phyloP scores from a whole-genome alignment of 2,113 vertebrate genomes.

The Saccopteryx bilineata region DNA sequence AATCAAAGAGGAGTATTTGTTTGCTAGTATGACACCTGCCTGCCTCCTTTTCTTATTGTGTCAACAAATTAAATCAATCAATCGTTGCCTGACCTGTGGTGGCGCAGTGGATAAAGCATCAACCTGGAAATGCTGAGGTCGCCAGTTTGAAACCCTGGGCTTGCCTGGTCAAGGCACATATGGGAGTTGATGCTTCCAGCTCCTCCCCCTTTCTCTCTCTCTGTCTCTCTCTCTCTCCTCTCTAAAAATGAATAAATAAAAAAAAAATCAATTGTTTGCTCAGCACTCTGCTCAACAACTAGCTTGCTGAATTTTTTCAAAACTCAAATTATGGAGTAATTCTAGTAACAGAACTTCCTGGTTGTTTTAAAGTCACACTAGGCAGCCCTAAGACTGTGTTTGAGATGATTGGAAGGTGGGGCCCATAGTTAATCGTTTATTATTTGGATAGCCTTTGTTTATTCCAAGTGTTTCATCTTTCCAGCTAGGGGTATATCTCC shows the following conservation, averaged over 20 bases:
- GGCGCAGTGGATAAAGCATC: too few relatives aligned
- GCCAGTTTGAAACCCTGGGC: too few relatives aligned
- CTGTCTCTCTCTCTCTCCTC: too few relatives aligned
- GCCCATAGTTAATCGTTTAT: background rate
- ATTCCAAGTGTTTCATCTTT: background rate
- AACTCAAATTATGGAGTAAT: background rate
- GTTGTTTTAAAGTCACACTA: background rate
- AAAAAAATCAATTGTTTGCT: background rate
- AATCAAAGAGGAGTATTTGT: background rate
- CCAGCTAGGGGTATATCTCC: background rate
- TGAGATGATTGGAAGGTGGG: background rate
- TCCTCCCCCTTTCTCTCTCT: too few relatives aligned
- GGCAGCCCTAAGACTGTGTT: background rate
- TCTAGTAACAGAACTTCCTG: conserved; percentile 14
- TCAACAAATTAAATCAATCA: conserved; percentile 35
- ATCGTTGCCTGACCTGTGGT: background rate
- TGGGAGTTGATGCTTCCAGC: too few relatives aligned
- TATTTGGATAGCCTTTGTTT: background rate
- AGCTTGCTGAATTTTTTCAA: conserved; percentile 3
- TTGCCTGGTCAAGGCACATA: too few relatives aligned
- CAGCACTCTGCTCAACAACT: background rate
- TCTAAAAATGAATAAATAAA: too few relatives aligned
- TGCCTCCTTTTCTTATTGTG: background rate
- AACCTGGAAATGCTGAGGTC: too few relatives aligned
- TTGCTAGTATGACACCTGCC: background rate